phyloP scores from a whole-genome alignment of 2,113 vertebrate species.

The Emydura subglobosa region DNA sequence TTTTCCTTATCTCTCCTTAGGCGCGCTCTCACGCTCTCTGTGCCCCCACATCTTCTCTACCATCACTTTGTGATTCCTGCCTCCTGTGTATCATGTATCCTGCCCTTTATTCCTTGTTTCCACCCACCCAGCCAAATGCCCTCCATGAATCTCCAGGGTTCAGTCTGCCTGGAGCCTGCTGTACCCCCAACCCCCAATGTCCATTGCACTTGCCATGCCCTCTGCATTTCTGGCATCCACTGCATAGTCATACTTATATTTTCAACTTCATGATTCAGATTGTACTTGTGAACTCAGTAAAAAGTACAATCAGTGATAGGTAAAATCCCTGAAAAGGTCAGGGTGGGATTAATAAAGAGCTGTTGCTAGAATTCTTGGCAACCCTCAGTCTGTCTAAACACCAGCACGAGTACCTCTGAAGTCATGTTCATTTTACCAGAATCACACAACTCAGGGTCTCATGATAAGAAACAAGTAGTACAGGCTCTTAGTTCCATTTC shows the following conservation, averaged over 20 bases:
- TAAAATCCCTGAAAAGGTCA: neutral
- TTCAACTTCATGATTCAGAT: neutral
- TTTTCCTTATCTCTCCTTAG: neutral
- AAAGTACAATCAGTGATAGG: neutral
- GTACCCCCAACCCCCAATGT: neutral
- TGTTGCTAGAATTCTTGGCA: neutral
- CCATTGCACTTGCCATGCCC: neutral
- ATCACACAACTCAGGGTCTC: neutral
- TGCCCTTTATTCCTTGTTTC: neutral
- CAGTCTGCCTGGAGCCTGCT: neutral
- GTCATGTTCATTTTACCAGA: neutral
- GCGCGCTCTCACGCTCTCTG: neutral
- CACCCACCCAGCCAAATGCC: neutral
- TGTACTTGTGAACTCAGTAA: neutral
- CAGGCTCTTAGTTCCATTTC: neutral
- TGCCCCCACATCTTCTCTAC: neutral
- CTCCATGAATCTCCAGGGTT: neutral
- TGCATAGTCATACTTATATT: neutral
- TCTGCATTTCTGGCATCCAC: neutral
- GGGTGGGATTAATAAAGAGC: neutral
- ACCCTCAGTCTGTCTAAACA: neutral
- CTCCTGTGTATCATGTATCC: neutral
- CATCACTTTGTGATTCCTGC: neutral
- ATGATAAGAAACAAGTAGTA: neutral
- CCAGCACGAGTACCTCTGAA: neutral